phyloP scores from a whole-genome alignment of 2,113 vertebrate genomes.

The Xenopus borealis region DNA sequence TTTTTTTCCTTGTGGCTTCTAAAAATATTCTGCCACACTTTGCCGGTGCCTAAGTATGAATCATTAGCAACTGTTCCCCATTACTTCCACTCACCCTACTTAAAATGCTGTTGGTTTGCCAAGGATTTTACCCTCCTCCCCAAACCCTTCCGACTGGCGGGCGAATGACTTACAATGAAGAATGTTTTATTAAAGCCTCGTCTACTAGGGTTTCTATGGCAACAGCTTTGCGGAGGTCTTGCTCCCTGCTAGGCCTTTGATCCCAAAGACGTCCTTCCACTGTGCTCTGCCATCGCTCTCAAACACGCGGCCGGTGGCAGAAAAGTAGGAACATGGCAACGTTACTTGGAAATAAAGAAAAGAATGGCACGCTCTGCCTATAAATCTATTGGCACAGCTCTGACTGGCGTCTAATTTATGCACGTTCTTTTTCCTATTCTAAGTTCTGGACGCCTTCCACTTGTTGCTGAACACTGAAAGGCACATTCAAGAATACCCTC shows the following conservation, averaged over 20 bases:
- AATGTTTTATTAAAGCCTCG: conserved; percentile 63
- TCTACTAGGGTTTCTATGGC: conserved; percentile 72
- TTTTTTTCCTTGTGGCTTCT: not conserved
- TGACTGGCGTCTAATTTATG: conserved; percentile 33
- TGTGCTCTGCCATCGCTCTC: conserved; percentile 55
- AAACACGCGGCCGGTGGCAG: conserved; percentile 51
- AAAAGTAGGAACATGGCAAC: conserved; percentile 46
- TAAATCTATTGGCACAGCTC: conserved; percentile 48
- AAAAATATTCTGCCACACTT: too few relatives aligned
- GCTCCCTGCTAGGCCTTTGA: conserved; percentile 74
- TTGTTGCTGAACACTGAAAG: conserved; percentile 50
- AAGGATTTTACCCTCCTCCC: conserved; percentile 42
- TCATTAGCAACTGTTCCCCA: not conserved
- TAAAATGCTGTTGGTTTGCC: conserved; percentile 59
- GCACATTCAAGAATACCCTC: conserved; percentile 37
- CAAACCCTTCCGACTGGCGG: conserved; percentile 42
- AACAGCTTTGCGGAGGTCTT: conserved; percentile 70
- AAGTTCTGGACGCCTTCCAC: conserved; percentile 53
- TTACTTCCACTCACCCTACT: conserved; percentile 41
- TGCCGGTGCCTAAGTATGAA: too few relatives aligned
- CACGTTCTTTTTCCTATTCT: conserved; percentile 21
- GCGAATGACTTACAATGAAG: conserved; percentile 57
- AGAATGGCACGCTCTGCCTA: conserved; percentile 48
- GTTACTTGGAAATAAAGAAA: conserved; percentile 55
- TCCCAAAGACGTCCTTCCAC: conserved; percentile 61